These are phyloP conservation scores for Condylura cristata DNA, from an alignment of 2,113 vertebrate species.

Conservation along the genomic window DNA sequence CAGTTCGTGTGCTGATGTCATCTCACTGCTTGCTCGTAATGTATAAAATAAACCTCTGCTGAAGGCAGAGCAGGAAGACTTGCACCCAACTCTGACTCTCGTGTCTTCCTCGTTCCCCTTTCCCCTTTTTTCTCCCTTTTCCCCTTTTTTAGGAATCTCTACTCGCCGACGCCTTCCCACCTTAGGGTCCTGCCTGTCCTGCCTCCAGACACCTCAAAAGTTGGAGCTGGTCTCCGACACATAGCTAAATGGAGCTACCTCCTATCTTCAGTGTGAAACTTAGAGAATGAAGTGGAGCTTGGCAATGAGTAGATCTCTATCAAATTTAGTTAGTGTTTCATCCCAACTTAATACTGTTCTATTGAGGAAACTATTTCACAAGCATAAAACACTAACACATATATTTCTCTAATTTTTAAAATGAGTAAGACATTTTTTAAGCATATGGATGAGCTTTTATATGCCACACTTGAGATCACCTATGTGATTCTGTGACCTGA, in stretches of 20 bases:
- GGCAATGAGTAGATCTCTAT: neutral
- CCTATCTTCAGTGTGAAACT: neutral
- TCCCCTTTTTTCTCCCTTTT: too few relatives aligned
- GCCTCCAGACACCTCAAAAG: too few relatives aligned
- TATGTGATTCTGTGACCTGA: neutral
- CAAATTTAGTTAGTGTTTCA: neutral
- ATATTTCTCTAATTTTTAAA: neutral
- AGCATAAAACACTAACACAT: neutral
- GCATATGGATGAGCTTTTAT: neutral
- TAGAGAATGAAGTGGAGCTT: neutral
- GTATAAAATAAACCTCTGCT: too few relatives aligned
- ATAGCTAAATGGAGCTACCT: neutral
- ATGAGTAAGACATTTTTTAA: neutral
- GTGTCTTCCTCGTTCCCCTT: too few relatives aligned
- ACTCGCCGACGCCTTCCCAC: too few relatives aligned
- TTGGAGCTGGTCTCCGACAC: too few relatives aligned
- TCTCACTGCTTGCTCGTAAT: too few relatives aligned
- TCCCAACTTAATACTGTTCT: neutral
- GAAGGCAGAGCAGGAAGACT: too few relatives aligned
- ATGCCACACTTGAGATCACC: neutral
- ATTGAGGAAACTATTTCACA: neutral
- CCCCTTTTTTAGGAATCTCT: too few relatives aligned
- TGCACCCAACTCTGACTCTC: too few relatives aligned
- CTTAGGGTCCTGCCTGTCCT: too few relatives aligned
- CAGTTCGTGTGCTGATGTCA: too few relatives aligned